Percentiles rank a stretch among this genome's conserved stretches.
Conservation (phyloP, 2,113 vertebrate species). For the Charina bottae region DNA sequence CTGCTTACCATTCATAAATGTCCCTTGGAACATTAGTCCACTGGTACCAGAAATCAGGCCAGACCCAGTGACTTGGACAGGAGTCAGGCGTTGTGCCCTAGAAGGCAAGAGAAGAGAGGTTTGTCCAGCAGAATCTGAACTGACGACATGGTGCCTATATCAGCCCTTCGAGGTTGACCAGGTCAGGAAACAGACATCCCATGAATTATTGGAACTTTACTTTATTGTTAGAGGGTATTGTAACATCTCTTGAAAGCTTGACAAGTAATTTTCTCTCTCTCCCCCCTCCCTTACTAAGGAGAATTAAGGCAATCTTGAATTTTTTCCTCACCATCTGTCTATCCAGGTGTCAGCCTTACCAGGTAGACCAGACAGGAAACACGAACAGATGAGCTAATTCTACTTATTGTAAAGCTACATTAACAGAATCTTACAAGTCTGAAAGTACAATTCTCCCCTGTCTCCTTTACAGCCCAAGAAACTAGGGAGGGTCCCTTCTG, state of each 20-base stretch:
- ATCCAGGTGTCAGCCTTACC: no score
- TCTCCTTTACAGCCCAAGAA: no score
- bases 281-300: no score
- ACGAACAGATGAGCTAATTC: no score
- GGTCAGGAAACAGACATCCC: not conserved
- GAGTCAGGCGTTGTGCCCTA: not conserved
- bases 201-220: not conserved
- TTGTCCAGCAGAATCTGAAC: not conserved
- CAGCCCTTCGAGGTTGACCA: not conserved
- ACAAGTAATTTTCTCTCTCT: no score
- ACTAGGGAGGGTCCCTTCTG: no score
- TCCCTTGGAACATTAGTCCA: not conserved
- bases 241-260: not conserved
- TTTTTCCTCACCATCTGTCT: no score
- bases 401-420: no score
- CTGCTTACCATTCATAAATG: constrained; percentile 39
- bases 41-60: constrained; percentile 30
- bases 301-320: no score
- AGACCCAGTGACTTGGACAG: not conserved
- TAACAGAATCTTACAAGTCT: no score
- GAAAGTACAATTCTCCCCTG: no score
- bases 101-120: not conserved
- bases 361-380: no score
- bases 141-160: not conserved
- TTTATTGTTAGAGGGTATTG: not conserved